Percentiles rank a stretch among this genome's conserved stretches.
These are phyloP conservation scores for Eugnorisma glareosa DNA, from an alignment of 2,888 invertebrate species.

Conservation along the genomic window DNA sequence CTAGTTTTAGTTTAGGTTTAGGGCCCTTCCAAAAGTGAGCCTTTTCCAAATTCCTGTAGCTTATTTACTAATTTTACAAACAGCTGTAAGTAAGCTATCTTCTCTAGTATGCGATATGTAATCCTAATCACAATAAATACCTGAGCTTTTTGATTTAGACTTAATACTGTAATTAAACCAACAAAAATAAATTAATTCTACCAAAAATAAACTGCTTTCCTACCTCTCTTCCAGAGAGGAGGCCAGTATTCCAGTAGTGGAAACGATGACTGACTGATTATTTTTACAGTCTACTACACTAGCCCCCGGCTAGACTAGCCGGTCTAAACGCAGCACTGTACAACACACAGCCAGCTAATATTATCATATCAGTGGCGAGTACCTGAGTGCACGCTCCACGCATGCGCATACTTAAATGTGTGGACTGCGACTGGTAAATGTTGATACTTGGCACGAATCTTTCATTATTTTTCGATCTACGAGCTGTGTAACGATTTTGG, in stretches of 20 bases:
- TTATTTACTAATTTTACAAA: not conserved
- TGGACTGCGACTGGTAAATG: slow-evolving; percentile 67
- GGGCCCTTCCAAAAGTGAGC: not conserved
- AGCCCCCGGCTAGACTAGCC: slow-evolving; percentile 47
- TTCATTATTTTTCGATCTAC: not conserved
- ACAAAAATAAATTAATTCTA: not conserved
- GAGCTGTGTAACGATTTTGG: not conserved
- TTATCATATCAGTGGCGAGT: slow-evolving; percentile 84
- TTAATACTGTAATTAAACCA: not conserved
- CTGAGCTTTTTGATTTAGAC: not conserved
- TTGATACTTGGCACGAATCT: slow-evolving; percentile 78
- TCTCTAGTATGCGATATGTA: not conserved
- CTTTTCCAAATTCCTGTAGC: not conserved
- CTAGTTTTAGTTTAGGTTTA: not conserved
- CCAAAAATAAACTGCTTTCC: not conserved
- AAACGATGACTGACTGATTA: not conserved
- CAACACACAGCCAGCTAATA: slow-evolving; percentile 77
- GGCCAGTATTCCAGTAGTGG: not conserved
- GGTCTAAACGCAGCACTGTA: slow-evolving; percentile 66
- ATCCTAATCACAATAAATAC: not conserved
- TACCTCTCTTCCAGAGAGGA: not conserved
- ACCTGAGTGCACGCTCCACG: slow-evolving; percentile 83
- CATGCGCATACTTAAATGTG: slow-evolving; percentile 83
- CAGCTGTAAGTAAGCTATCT: not conserved
- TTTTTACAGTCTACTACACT: not conserved